Base-by-base conservation (phyloP, 2,797 vertebrate genomes). In the Sebastes vulpes region DNA sequence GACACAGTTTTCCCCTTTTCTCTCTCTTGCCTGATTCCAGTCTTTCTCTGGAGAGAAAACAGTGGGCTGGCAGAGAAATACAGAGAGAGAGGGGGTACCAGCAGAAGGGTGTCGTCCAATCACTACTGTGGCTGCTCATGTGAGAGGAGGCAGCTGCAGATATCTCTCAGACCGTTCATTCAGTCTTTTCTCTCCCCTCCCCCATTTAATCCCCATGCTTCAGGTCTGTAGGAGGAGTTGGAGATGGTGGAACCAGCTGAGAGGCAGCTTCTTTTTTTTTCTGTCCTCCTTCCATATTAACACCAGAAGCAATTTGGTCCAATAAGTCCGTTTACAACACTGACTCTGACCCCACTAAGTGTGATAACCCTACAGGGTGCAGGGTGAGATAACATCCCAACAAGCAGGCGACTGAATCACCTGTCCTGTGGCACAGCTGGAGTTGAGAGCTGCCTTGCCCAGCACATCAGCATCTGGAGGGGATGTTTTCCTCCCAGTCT, bases 121-220 rank as follows among this genome's bases (percentile, higher is more conserved):
- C 87, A 85, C 88, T 81, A 88, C 75, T 67, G 77, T 90, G 87
- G 84, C 64, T 92, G 89, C 72, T 93, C 88, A 84, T 92, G 87
- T 92, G 89, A 89, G 82, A 87, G 82, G 67, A 94, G 90, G 89
- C 89, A 94, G 90, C 91, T 91, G 94, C 93, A 94, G 89, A 92
- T 88, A 91, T 89, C 84, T 81, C 79, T 76, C 88, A 78, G 72
- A 87, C 71, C 28, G 35, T 93, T 91, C 93, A 92, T 95, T 95
- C 90, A 90, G 89, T 89, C 87, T 83, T 92, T 68, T 80, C 60
- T 74, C 75, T 90, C 91, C 93, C 94, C 87, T 94, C 93, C 94
- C 92, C 94, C 94, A 94, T 92, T 89, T 88, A 93, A 94, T 94
- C 87, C 91, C 83, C 82, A 72, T 76, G 87, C 85, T 89, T 91